Percentiles rank a stretch among this genome's conserved stretches.
phyloP scores from a whole-genome alignment of 2,113 vertebrate species.

The Tylochromis polylepis region DNA sequence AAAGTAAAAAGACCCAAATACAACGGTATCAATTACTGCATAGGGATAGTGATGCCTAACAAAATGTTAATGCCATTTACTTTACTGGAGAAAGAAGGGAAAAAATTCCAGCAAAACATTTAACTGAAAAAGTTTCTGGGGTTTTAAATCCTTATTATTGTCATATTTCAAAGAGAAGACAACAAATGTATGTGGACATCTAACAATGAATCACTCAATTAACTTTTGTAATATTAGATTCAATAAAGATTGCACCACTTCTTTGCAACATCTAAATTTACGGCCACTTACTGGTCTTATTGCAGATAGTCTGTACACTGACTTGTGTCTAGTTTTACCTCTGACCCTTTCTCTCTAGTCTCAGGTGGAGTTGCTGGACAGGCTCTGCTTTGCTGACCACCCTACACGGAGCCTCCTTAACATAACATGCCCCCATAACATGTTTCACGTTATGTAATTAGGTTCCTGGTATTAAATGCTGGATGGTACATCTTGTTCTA shows the following conservation, averaged over 20 bases:
- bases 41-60: not conserved
- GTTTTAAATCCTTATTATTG: no score
- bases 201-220: not conserved
- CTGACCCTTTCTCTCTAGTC: not conserved
- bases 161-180: no score
- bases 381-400: not conserved
- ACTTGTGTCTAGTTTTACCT: not conserved
- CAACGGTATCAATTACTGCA: not conserved
- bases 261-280: not conserved
- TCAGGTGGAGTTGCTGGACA: not conserved
- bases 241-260: not conserved
- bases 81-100: no score
- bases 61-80: no score
- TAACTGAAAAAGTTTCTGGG: no score
- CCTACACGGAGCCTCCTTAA: not conserved
- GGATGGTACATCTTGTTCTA: not conserved
- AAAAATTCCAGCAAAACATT: no score
- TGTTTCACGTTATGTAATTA: not conserved
- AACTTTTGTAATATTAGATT: not conserved
- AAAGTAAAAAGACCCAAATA: not conserved
- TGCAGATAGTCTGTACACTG: not conserved
- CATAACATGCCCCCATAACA: not conserved
- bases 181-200: no score
- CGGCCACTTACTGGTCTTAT: not conserved
- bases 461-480: not conserved